Evolutionary conservation across 2,113 vertebrate genomes (phyloP).

Genomic region (Felis catus): F.catus_Fca126_mat1.0 CM031418.1:74548501-74549000

Average conservation of each 20-base stretch:
- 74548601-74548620: not conserved
- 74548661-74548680: fast-evolving
- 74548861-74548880: not conserved
- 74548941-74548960: not conserved
- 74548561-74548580: not conserved
- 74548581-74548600: not conserved
- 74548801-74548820: not conserved
- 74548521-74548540: not conserved
- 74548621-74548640: not conserved
- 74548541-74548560: not conserved
- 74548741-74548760: not conserved
- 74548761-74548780: not conserved
- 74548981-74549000: not conserved
- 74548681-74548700: not conserved
- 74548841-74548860: not conserved
- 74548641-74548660: fast-evolving
- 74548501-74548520: not conserved
- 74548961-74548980: not conserved
- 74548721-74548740: not conserved
- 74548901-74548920: not conserved
- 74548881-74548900: too few species aligned
- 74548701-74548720: not conserved
- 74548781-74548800: not conserved
- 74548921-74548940: not conserved
- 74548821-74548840: not conserved